Evolutionary conservation across 2,888 invertebrate species (phyloP).

Genomic region (Eristalis tenax): DNA sequence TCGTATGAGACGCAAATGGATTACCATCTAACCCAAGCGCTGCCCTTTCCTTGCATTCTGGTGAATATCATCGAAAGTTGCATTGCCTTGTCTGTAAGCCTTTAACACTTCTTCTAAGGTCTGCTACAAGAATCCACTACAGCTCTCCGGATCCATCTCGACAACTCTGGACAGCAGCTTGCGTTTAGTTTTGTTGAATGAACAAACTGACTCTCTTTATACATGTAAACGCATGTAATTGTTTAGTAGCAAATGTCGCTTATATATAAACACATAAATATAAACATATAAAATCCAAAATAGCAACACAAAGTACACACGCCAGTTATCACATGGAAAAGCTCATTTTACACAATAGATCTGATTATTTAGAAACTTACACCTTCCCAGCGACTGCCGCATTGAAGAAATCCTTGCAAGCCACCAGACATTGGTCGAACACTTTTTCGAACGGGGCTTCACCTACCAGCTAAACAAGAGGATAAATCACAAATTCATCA

Average conservation of each 20-base stretch:
- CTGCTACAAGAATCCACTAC: no score
- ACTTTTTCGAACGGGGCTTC: constrained; percentile 87
- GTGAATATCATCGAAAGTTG: no score
- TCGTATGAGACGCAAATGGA: no score
- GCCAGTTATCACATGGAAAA: neutral
- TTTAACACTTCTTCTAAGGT: no score
- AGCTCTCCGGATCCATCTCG: no score
- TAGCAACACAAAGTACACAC: neutral
- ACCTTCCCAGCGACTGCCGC: constrained; percentile 60
- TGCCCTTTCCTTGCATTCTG: no score
- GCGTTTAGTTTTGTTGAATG: no score
- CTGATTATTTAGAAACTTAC: neutral
- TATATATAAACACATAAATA: neutral
- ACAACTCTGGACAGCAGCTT: no score
- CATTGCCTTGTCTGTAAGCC: no score
- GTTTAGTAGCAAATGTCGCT: neutral
- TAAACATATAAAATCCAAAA: neutral
- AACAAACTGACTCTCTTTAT: no score
- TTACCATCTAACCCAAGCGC: no score
- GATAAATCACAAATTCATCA: neutral
- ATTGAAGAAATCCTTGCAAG: constrained; percentile 85
- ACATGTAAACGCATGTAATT: neutral
- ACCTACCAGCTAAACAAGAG: constrained; percentile 83
- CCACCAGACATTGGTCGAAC: constrained; percentile 86
- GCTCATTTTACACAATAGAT: neutral